phyloP scores from a whole-genome alignment of 2,888 invertebrate genomes.

The Aromia moschata region DNA sequence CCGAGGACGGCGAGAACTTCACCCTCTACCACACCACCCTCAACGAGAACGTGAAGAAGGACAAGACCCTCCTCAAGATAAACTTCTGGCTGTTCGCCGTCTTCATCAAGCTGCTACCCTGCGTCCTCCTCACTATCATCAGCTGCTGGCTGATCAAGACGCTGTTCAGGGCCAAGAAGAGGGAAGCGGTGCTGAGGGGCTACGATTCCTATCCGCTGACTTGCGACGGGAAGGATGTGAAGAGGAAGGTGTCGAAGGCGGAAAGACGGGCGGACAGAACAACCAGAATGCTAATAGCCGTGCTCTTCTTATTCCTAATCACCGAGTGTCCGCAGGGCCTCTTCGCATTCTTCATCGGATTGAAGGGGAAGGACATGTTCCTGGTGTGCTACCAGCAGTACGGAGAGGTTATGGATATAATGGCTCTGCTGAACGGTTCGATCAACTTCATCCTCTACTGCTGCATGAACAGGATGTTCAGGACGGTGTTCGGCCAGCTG shows the following conservation, averaged over 20 bases:
- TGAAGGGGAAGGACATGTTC: conserved; percentile 77
- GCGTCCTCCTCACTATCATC: conserved; percentile 78
- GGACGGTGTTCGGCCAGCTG: conserved; percentile 79
- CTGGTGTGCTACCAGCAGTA: conserved; percentile 80
- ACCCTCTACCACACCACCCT: conserved; percentile 68
- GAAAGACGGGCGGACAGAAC: conserved; percentile 86
- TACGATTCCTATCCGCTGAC: conserved; percentile 68
- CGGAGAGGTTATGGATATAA: conserved; percentile 88
- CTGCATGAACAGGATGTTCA: conserved; percentile 92
- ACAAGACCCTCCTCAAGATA: conserved; percentile 63
- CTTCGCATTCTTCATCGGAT: conserved; percentile 70
- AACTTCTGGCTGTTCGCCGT: conserved; percentile 87
- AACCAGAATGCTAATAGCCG: conserved; percentile 88
- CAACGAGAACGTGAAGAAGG: conserved; percentile 60
- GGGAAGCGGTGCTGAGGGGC: conserved; percentile 75
- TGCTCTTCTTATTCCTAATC: conserved; percentile 83
- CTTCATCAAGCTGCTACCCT: conserved; percentile 82
- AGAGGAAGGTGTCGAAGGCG: conserved; percentile 63
- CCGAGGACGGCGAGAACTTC: conserved; percentile 68
- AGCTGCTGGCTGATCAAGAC: conserved; percentile 77
- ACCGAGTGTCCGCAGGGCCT: conserved; percentile 84
- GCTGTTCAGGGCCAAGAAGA: conserved; percentile 77
- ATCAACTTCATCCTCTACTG: conserved; percentile 95
- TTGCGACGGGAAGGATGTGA: conserved; percentile 35
- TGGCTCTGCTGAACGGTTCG: conserved; percentile 90